phyloP scores from a whole-genome alignment of 2,113 vertebrate genomes.

The Myanophis thanlyinensis region DNA sequence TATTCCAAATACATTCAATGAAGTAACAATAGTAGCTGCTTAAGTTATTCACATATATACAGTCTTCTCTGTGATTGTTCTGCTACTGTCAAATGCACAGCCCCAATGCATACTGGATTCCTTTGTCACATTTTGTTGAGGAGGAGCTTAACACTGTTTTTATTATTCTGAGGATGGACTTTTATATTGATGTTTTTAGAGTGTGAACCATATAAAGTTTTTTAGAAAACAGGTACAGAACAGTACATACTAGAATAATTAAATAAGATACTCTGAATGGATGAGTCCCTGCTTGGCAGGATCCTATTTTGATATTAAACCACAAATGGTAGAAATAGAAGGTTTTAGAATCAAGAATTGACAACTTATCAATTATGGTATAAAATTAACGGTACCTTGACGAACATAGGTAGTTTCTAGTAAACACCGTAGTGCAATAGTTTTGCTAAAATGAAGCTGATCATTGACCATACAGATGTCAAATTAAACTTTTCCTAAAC shows the following conservation, averaged over 20 bases:
- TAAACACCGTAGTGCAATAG: too few relatives aligned
- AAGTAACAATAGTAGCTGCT: not conserved
- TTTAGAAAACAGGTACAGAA: not conserved
- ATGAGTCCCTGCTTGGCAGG: not conserved
- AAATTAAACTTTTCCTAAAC: constrained; percentile 11
- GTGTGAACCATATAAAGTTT: not conserved
- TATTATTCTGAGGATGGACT: not conserved
- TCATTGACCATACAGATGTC: not conserved
- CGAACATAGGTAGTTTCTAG: not conserved
- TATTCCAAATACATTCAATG: not conserved
- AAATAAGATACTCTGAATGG: not conserved
- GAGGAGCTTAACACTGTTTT: not conserved
- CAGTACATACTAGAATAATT: not conserved
- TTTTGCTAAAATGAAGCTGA: not conserved
- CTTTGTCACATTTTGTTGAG: not conserved
- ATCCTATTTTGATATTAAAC: not conserved
- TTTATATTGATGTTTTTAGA: not conserved
- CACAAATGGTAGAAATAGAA: not conserved
- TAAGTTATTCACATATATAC: not conserved
- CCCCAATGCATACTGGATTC: not conserved
- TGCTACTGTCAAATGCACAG: not conserved
- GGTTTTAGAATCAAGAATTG: not conserved
- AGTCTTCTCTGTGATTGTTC: not conserved
- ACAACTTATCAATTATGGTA: not conserved
- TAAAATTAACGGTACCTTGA: not conserved